Base-by-base conservation (phyloP, 2,888 invertebrate species). In the Clunio marinus region DNA sequence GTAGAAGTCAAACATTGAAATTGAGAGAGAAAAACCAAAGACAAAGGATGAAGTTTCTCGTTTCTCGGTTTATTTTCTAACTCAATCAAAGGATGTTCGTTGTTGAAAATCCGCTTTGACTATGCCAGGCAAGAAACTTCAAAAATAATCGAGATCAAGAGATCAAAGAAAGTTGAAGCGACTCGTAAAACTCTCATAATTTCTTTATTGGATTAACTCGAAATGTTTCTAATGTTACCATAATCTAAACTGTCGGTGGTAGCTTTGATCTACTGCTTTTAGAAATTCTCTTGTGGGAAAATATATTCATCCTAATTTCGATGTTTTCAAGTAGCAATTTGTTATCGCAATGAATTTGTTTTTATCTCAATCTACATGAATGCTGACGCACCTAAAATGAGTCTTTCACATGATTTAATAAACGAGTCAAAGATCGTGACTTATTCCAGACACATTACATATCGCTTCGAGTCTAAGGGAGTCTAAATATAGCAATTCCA, bases 311-410 rank as follows among this genome's bases (percentile, higher is more conserved):
- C 41, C 41, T n/a, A 41, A 41, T 3, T 2, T n/a, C n/a, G n/a
- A n/a, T 41, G n/a, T n/a, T 15, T 32, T 41, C 41, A 41, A 41
- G 41, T 41, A 15, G 41, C 41, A 41, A 41, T 41, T 41, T 41
- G 41, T 41, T 13, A 41, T 41, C 41, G 10, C 41, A 15, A n/a
- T 2, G 15, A 15, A 32, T 15, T 13, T n/a, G n/a, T n/a, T n/a
- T n/a, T n/a, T n/a, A n/a, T 41, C 41, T 41, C 41, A n/a, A 41
- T 32, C 10, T 32, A 5, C 32, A 32, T 32, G 10, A 41, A 41
- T 41, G 10, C 2, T n/a, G 41, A 5, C 15, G 7, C 41, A 41
- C 41, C 41, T 41, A n/a, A n/a, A n/a, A n/a, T 15, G 41, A 41
- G 41, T 41, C 41, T 41, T 41, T 41, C 2, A 10, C 10, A 5